phyloP scores from a whole-genome alignment of 2,797 vertebrate genomes.

The Pelobates cultripes region DNA sequence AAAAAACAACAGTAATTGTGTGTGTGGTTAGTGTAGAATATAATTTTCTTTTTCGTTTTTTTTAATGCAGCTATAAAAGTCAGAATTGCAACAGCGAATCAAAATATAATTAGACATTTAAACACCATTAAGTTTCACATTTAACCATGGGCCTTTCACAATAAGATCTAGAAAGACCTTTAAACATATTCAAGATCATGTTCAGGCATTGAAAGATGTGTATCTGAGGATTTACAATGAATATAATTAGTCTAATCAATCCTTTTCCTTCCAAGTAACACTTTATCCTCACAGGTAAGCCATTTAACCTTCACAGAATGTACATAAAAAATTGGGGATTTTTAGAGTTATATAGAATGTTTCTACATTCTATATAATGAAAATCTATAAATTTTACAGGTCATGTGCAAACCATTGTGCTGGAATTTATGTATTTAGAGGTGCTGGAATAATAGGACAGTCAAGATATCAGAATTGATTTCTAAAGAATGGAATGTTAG shows the following conservation, averaged over 20 bases:
- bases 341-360: neutral
- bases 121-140: constrained; percentile 63
- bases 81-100: constrained; percentile 60
- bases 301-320: constrained; percentile 59
- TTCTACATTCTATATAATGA: too few relatives aligned
- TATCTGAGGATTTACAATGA: constrained; percentile 62
- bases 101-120: constrained; percentile 68
- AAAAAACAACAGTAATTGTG: too few relatives aligned
- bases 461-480: too few relatives aligned
- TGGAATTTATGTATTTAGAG: too few relatives aligned
- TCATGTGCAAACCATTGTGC: too few relatives aligned
- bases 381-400: too few relatives aligned
- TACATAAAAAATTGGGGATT: neutral
- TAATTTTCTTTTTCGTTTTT: too few relatives aligned
- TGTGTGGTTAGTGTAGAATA: too few relatives aligned
- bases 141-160: constrained; percentile 69
- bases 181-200: constrained; percentile 72
- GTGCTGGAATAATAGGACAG: too few relatives aligned
- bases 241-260: constrained; percentile 65
- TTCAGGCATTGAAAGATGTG: constrained; percentile 64
- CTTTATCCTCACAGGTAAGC: constrained; percentile 61
- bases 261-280: constrained; percentile 60
- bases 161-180: constrained; percentile 67
- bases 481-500: too few relatives aligned
- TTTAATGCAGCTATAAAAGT: too few relatives aligned